A percentile compares a stretch with the other conserved stretches of the same genome.
Evolutionary conservation across 2,888 invertebrate species (phyloP).

Genomic region (Fragum fragum): DNA sequence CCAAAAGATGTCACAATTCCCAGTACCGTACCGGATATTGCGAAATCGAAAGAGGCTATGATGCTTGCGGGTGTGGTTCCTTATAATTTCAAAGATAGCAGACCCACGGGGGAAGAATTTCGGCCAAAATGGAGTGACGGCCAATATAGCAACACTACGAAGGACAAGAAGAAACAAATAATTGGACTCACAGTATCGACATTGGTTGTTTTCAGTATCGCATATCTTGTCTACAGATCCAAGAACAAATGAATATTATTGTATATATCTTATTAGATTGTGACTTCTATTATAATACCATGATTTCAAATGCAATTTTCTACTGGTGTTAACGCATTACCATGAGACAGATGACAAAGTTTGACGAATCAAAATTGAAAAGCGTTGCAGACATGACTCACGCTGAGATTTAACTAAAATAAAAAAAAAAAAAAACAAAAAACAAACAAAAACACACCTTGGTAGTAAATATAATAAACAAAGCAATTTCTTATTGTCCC

Average conservation of each 20-base stretch:
- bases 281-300: too few species aligned
- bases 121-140: conserved; percentile 65
- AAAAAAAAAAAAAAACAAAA: too few species aligned
- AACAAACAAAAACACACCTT: too few species aligned
- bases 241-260: background rate
- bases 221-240: conserved; percentile 1
- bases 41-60: conserved; percentile 71
- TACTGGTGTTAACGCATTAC: too few species aligned
- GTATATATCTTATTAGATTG: too few species aligned
- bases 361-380: too few species aligned
- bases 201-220: background rate
- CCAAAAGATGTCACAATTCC: conserved; percentile 43
- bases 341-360: too few species aligned
- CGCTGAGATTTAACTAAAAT: too few species aligned
- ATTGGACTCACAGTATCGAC: background rate
- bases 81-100: conserved; percentile 69
- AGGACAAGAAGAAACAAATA: background rate
- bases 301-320: too few species aligned
- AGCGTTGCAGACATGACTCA: too few species aligned
- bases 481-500: too few species aligned
- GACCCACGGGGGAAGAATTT: conserved; percentile 66
- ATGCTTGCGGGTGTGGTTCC: conserved; percentile 63
- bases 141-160: background rate
- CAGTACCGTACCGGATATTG: conserved; percentile 70
- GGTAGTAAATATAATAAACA: too few species aligned